Evolutionary conservation across 2,797 vertebrate genomes (phyloP).

Genomic region (Aplochiton taeniatus): DNA sequence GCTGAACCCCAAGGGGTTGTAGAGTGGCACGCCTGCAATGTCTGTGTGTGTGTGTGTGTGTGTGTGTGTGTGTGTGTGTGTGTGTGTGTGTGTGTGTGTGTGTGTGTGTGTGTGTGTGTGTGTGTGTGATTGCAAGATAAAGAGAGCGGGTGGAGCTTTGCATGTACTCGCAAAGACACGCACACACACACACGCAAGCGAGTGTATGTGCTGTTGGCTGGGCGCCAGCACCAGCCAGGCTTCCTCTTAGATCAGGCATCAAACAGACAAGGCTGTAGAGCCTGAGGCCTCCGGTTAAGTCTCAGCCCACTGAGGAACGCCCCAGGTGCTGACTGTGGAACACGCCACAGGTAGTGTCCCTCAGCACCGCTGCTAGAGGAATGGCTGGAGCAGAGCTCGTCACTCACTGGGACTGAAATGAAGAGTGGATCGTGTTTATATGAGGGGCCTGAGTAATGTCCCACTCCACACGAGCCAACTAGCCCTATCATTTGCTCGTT

Average conservation of each 20-base stretch:
- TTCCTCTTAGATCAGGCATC: slow-evolving; percentile 8
- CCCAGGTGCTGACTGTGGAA: background rate
- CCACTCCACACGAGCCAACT: too few species aligned
- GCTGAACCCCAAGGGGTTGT: background rate
- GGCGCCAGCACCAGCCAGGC: slow-evolving; percentile 2
- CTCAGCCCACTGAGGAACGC: slow-evolving; percentile 18
- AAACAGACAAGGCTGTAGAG: slow-evolving; percentile 6
- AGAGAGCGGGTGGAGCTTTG: too few species aligned
- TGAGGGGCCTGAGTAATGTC: too few species aligned
- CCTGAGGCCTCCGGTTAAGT: slow-evolving; percentile 11
- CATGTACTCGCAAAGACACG: too few species aligned
- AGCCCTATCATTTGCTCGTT: too few species aligned
- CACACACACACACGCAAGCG: background rate
- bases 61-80: slow-evolving; percentile 1
- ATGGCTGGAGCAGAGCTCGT: too few species aligned
- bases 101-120: background rate
- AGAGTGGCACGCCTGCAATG: background rate
- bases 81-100: slow-evolving; percentile 1
- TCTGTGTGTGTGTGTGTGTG: background rate
- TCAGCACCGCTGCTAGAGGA: too few species aligned
- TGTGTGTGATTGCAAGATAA: background rate
- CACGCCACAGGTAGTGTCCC: too few species aligned
- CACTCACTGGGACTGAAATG: too few species aligned
- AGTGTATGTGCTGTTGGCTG: background rate
- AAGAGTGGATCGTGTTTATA: too few species aligned